Evolutionary conservation across 2,797 vertebrate genomes (phyloP).

Genomic region (Acanthurus leucopareius): DNA sequence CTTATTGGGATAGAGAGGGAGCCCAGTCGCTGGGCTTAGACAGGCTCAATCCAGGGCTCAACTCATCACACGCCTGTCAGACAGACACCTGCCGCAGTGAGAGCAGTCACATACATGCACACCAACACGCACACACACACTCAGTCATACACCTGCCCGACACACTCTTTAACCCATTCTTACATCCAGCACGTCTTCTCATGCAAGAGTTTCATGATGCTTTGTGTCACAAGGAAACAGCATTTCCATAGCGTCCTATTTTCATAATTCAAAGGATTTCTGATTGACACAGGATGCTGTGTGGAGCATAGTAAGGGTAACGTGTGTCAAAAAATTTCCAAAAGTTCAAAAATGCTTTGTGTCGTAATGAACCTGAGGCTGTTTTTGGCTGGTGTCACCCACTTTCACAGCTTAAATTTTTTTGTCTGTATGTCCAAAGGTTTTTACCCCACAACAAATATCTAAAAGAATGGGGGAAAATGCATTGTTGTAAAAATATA

Average conservation of each 20-base stretch:
- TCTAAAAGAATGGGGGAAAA: background rate
- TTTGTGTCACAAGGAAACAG: conserved; percentile 26
- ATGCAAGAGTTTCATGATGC: conserved; percentile 28
- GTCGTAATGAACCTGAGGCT: background rate
- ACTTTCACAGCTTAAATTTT: background rate
- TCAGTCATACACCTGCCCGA: conserved; percentile 19
- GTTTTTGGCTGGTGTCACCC: background rate
- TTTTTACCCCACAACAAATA: background rate
- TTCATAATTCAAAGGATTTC: conserved; percentile 22
- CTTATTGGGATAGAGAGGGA: conserved; percentile 82
- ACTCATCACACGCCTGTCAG: conserved; percentile 87
- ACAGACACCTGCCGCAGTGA: conserved; percentile 79
- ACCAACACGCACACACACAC: conserved; percentile 24
- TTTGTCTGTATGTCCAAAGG: background rate
- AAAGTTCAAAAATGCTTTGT: background rate
- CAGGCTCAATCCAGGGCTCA: conserved; percentile 83
- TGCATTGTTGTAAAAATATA: background rate
- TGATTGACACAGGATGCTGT: conserved; percentile 4
- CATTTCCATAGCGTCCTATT: background rate
- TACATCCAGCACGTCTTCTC: conserved; percentile 27
- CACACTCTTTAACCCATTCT: conserved; percentile 41
- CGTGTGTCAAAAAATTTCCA: background rate
- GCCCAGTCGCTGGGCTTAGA: conserved; percentile 84
- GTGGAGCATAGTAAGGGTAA: background rate
- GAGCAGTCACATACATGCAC: conserved; percentile 49